Evolutionary conservation across 2,797 vertebrate species (phyloP).

Genomic region (Rhinatrema bivittatum): DNA sequence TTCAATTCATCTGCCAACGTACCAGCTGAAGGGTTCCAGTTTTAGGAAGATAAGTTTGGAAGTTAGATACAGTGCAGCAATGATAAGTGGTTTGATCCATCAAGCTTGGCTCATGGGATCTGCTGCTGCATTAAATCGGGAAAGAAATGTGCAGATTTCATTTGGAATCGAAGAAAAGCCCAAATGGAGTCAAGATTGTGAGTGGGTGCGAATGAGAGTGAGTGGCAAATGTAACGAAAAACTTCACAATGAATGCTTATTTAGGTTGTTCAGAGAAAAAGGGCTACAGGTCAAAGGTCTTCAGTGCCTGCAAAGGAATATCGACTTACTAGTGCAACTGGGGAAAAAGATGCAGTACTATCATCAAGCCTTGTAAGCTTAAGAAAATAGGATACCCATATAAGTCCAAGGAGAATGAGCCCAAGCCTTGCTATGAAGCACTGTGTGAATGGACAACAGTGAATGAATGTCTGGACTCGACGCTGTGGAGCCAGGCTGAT

Average conservation of each 20-base stretch:
- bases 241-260: slow-evolving; percentile 89
- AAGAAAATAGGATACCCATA: slow-evolving; percentile 53
- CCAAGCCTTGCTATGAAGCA: slow-evolving; percentile 83
- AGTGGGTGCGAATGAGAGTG: slow-evolving; percentile 99
- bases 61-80: slow-evolving; percentile 98
- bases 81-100: slow-evolving; percentile 98
- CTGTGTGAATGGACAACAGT: slow-evolving; percentile 85
- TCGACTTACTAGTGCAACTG: slow-evolving; percentile 69
- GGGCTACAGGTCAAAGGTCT: slow-evolving; percentile 82
- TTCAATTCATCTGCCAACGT: slow-evolving; percentile 98
- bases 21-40: slow-evolving; percentile 98
- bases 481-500: slow-evolving; percentile 78
- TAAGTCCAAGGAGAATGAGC: slow-evolving; percentile 56
- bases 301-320: slow-evolving; percentile 74
- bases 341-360: slow-evolving; percentile 68
- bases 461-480: slow-evolving; percentile 87
- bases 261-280: slow-evolving; percentile 85
- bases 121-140: slow-evolving; percentile 98
- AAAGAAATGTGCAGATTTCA: slow-evolving; percentile 96
- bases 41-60: slow-evolving; percentile 85
- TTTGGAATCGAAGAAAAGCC: slow-evolving; percentile 94
- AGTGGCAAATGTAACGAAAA: slow-evolving; percentile 97
- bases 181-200: slow-evolving; percentile 98
- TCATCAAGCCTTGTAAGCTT: slow-evolving; percentile 80
- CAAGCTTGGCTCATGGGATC: slow-evolving; percentile 99